Conservation (phyloP, 1,140 invertebrate species). For the Pygmarrhopalites habei region DNA sequence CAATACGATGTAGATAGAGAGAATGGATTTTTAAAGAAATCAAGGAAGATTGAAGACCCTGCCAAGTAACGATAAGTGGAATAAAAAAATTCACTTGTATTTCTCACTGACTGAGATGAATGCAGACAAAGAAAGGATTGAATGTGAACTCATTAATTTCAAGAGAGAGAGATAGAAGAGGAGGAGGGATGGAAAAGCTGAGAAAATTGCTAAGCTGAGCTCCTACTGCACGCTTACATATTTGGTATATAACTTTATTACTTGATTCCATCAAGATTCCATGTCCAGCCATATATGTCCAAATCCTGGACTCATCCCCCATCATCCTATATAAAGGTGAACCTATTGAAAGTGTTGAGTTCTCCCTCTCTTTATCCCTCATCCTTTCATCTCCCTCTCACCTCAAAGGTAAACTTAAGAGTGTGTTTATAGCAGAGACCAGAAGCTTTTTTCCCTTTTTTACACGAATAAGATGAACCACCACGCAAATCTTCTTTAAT, state of each 20-base stretch:
- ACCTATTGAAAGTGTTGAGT: no score
- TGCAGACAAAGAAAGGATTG: not conserved
- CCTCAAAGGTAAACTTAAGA: no score
- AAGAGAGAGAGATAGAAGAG: not conserved
- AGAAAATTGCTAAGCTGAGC: no score
- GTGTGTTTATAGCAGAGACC: no score
- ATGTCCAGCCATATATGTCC: not conserved
- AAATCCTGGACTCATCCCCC: no score
- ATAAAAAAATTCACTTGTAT: not conserved
- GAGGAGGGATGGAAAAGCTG: no score
- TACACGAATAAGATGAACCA: no score
- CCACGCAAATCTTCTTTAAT: no score
- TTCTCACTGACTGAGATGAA: not conserved
- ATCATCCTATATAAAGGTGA: no score
- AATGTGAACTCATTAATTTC: not conserved
- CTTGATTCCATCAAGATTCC: not conserved
- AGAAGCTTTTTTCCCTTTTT: no score
- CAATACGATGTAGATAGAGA: not conserved
- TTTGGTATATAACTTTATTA: not conserved
- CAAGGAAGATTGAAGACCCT: not conserved
- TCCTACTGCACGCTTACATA: not conserved
- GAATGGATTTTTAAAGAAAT: not conserved
- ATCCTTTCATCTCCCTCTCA: no score
- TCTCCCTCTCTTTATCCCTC: no score
- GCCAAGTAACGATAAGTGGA: not conserved